A percentile compares a stretch with the other conserved stretches of the same genome.
Conservation (phyloP, 2,888 invertebrate species). For the Lepidocyrtoides sp. region DNA sequence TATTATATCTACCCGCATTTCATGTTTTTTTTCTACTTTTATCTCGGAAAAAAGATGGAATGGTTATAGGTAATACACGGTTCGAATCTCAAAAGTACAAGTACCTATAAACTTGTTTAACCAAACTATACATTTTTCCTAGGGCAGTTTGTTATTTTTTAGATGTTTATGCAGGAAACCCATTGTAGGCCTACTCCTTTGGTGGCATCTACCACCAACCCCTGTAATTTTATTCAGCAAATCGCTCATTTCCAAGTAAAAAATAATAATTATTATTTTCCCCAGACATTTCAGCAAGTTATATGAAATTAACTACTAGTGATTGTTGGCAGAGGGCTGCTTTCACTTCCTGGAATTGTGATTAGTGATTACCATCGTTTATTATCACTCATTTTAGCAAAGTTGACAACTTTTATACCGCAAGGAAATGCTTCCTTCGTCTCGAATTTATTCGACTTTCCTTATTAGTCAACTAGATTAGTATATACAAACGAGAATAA, state of each 20-base stretch:
- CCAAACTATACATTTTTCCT: not conserved
- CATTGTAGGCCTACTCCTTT: not conserved
- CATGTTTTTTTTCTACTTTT: not conserved
- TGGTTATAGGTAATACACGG: not conserved
- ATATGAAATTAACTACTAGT: not conserved
- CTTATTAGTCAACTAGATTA: not conserved
- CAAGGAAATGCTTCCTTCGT: no score
- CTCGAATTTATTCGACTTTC: not conserved
- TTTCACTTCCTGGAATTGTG: not conserved
- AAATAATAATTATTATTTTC: not conserved
- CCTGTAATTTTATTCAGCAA: not conserved
- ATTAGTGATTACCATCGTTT: constrained; percentile 21
- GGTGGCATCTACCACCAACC: not conserved
- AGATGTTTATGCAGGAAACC: no score
- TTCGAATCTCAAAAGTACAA: not conserved
- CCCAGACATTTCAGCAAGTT: not conserved
- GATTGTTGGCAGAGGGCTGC: not conserved
- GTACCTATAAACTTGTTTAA: not conserved
- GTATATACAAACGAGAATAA: not conserved
- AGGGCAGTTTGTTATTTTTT: no score
- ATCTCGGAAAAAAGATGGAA: not conserved
- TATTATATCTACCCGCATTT: not conserved
- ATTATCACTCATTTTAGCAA: constrained; percentile 26
- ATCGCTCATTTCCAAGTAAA: not conserved
- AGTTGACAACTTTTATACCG: constrained; percentile 20